Evolutionary conservation across 2,888 invertebrate species (phyloP).

Genomic region (Linyphia triangularis): DNA sequence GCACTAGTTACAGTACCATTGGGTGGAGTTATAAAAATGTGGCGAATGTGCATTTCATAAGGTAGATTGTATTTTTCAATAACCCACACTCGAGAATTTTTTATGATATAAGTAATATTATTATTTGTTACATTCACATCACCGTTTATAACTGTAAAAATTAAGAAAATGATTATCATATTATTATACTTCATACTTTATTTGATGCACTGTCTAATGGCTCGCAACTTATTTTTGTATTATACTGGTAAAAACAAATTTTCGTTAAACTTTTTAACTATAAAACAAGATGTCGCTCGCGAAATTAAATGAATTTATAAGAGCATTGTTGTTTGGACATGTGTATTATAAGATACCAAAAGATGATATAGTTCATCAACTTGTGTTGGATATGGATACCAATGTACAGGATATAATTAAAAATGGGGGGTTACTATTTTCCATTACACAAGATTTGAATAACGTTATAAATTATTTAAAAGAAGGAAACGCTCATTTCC

Average conservation of each 20-base stretch:
- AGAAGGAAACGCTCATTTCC: background rate
- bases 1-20: constrained; percentile 4
- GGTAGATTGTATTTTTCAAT: constrained; percentile 19
- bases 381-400: background rate
- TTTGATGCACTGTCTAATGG: constrained; percentile 8
- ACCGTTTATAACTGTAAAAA: background rate
- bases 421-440: constrained; percentile 13
- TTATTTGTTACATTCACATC: background rate
- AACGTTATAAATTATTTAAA: background rate
- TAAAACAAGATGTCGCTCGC: constrained; percentile 15
- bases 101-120: background rate
- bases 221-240: constrained; percentile 8
- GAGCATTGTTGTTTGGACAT: constrained; percentile 24
- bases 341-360: constrained; percentile 6
- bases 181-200: constrained; percentile 21
- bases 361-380: background rate
- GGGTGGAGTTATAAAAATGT: constrained; percentile 14
- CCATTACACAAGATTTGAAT: constrained; percentile 3
- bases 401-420: background rate
- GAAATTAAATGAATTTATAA: constrained; percentile 35
- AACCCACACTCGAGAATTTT: background rate
- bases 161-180: background rate
- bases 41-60: background rate
- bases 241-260: background rate
- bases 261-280: constrained; percentile 23